Conservation (phyloP, 2,888 invertebrate genomes). For the Pimpla rufipes region DNA sequence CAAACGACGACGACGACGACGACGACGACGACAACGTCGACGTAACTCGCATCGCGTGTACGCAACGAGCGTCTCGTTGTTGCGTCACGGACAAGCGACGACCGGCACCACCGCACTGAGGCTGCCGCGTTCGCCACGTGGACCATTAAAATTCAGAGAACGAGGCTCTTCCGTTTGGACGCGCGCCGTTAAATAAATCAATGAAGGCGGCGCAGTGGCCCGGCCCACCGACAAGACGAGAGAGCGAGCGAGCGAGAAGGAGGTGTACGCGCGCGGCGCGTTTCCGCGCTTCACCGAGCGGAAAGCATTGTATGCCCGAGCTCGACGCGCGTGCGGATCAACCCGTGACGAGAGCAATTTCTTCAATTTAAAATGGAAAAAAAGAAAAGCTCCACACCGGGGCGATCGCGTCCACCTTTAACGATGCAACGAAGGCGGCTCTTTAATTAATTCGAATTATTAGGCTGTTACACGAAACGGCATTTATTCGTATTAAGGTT, state of each 20-base stretch:
- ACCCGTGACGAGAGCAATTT: slow-evolving; percentile 7
- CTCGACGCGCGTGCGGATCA: slow-evolving; percentile 21
- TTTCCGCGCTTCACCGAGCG: slow-evolving; percentile 77
- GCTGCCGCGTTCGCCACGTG: slow-evolving; percentile 48
- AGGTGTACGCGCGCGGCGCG: no score
- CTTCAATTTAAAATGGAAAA: slow-evolving; percentile 8
- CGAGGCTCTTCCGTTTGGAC: slow-evolving; percentile 67
- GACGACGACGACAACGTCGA: slow-evolving; percentile 46
- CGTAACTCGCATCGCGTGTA: slow-evolving; percentile 40
- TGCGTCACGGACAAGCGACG: slow-evolving; percentile 42
- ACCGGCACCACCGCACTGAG: slow-evolving; percentile 23
- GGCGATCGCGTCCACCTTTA: background rate
- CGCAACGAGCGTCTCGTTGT: slow-evolving; percentile 39
- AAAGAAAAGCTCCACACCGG: background rate
- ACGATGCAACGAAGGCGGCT: background rate
- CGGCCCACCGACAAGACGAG: slow-evolving; percentile 8
- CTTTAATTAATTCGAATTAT: background rate
- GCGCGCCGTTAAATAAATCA: slow-evolving; percentile 78
- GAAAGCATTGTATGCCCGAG: slow-evolving; percentile 73
- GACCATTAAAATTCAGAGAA: slow-evolving; percentile 70
- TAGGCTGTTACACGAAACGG: background rate
- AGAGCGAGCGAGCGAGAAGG: slow-evolving; percentile 51
- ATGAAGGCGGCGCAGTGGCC: slow-evolving; percentile 67
- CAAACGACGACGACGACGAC: slow-evolving; percentile 22
- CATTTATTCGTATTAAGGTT: no score